Percentiles rank a stretch among this genome's conserved stretches.
Evolutionary conservation across 1,140 invertebrate genomes (phyloP).

Genomic region (Eufriesea mexicana): DNA sequence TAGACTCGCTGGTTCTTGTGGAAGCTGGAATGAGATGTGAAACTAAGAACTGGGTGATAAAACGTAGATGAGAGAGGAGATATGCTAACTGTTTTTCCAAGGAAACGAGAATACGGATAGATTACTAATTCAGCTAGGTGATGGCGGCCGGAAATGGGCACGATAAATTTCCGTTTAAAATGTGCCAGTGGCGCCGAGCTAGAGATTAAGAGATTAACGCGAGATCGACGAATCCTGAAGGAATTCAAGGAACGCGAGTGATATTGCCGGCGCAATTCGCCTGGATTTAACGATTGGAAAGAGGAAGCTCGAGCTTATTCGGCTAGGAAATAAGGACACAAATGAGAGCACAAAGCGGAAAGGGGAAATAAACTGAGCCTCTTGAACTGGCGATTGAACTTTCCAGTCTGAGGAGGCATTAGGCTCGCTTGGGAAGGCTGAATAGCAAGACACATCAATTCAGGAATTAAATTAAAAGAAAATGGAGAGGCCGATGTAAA

Average conservation of each 20-base stretch:
- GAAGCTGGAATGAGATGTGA: not conserved
- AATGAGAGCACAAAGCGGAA: conserved; percentile 19
- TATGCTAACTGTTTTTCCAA: not conserved
- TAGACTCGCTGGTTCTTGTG: not conserved
- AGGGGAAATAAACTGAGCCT: conserved; percentile 4
- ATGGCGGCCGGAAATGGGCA: not conserved
- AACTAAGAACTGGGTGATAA: not conserved
- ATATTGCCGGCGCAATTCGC: conserved; percentile 6
- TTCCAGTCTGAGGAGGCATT: not conserved
- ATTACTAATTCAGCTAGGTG: not conserved
- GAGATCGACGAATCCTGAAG: conserved; percentile 25
- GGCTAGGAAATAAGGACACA: conserved; percentile 28
- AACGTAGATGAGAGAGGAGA: not conserved
- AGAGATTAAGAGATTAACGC: conserved; percentile 31
- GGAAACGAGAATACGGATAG: not conserved
- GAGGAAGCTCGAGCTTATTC: conserved; percentile 11
- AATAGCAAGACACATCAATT: not conserved
- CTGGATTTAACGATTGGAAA: conserved; percentile 35
- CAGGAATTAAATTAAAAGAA: not conserved
- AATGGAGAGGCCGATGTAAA: not conserved
- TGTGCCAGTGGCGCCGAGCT: not conserved
- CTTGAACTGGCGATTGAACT: conserved; percentile 16
- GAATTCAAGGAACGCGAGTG: not conserved
- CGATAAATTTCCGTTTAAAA: conserved; percentile 26
- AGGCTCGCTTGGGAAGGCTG: not conserved